phyloP scores from a whole-genome alignment of 2,888 invertebrate species.

The Apodemia mormo region DNA sequence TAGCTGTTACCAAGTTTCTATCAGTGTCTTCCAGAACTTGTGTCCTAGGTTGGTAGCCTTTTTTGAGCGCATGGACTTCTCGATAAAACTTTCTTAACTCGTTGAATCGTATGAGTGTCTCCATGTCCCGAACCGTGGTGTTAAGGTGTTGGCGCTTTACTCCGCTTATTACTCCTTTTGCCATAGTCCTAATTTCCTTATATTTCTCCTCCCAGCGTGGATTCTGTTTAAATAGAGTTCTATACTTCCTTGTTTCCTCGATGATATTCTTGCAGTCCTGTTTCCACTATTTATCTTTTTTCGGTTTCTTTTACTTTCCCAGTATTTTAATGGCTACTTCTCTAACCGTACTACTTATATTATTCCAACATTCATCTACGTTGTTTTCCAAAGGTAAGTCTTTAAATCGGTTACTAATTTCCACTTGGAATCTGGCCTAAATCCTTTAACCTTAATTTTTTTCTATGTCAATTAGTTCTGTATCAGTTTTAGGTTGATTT shows the following conservation, averaged over 20 bases:
- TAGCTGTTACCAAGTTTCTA: not conserved
- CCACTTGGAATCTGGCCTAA: conserved; percentile 9
- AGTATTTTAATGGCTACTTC: too few relatives aligned
- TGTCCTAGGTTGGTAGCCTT: not conserved
- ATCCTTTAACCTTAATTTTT: not conserved
- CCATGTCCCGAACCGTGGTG: not conserved
- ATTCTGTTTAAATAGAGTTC: too few relatives aligned
- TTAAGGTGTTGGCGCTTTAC: too few relatives aligned
- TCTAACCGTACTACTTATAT: too few relatives aligned
- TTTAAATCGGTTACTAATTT: conserved; percentile 18
- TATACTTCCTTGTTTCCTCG: too few relatives aligned
- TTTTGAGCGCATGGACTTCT: not conserved
- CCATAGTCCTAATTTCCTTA: too few relatives aligned
- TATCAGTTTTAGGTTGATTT: too few relatives aligned
- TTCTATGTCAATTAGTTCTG: not conserved
- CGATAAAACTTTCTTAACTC: not conserved
- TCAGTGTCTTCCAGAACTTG: not conserved
- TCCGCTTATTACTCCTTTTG: too few relatives aligned
- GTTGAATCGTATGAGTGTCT: not conserved
- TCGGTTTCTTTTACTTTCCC: too few relatives aligned
- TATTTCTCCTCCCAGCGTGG: too few relatives aligned
- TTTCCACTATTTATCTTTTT: too few relatives aligned
- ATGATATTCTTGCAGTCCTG: too few relatives aligned
- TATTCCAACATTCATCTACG: not conserved
- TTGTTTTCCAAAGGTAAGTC: not conserved